Evolutionary conservation across 2,797 vertebrate species (phyloP).

Genomic region (Phalanger gymnotis): DNA sequence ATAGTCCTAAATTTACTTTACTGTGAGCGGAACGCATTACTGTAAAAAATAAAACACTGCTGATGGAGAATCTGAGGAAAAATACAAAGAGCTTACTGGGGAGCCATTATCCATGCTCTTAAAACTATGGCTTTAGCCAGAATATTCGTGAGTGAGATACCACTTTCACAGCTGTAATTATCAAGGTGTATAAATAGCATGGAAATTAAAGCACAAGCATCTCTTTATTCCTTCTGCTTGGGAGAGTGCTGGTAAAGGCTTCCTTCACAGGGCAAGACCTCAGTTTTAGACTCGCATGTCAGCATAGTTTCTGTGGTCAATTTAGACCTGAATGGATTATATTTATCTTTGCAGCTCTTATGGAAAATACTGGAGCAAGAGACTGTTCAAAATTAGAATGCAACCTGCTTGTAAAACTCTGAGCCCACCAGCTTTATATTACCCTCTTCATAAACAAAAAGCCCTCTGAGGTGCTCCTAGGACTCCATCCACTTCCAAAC

Average conservation of each 20-base stretch:
- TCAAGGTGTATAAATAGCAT: slow-evolving; percentile 65
- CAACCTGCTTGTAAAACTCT: slow-evolving; percentile 15
- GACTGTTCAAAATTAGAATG: slow-evolving; percentile 18
- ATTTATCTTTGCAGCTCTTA: slow-evolving; percentile 32
- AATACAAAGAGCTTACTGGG: slow-evolving; percentile 68
- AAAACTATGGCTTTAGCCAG: slow-evolving; percentile 67
- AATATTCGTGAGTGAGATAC: slow-evolving; percentile 64
- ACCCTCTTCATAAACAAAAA: background rate
- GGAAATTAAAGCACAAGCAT: slow-evolving; percentile 58
- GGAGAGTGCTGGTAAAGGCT: slow-evolving; percentile 63
- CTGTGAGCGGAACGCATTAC: slow-evolving; percentile 49
- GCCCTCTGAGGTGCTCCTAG: background rate
- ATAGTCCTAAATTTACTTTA: slow-evolving; percentile 62
- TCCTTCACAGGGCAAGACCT: slow-evolving; percentile 57
- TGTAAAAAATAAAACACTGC: slow-evolving; percentile 66
- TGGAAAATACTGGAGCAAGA: slow-evolving; percentile 21
- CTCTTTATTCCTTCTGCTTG: slow-evolving; percentile 52
- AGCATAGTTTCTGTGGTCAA: slow-evolving; percentile 46
- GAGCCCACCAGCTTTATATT: background rate
- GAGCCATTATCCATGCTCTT: slow-evolving; percentile 68
- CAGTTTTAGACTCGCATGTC: background rate
- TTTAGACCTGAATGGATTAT: slow-evolving; percentile 47
- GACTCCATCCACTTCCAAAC: background rate
- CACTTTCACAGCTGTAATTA: slow-evolving; percentile 68
- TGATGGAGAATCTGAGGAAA: slow-evolving; percentile 67